phyloP scores from a whole-genome alignment of 2,797 vertebrate species.

The Dermochelys coriacea region DNA sequence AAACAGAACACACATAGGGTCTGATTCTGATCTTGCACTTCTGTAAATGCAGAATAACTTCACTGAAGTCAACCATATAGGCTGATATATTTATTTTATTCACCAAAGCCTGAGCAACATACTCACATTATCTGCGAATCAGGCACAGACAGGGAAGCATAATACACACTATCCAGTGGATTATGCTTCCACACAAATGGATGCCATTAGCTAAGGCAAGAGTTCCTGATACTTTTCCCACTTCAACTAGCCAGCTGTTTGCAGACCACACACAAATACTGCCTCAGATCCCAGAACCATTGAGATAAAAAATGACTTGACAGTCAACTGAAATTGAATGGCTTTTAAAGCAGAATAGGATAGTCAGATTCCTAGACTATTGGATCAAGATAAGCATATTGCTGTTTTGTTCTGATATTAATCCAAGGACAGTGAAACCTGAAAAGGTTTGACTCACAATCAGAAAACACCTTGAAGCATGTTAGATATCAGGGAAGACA shows the following conservation, averaged over 20 bases:
- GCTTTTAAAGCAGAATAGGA: constrained; percentile 9
- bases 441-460: neutral
- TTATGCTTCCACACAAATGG: neutral
- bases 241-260: neutral
- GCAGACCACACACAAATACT: neutral
- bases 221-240: neutral
- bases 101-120: neutral
- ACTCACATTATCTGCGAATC: neutral
- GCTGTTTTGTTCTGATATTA: neutral
- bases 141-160: neutral
- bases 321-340: neutral
- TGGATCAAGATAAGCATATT: neutral
- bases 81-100: neutral
- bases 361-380: neutral
- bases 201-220: neutral
- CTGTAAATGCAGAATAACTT: neutral
- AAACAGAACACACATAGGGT: neutral
- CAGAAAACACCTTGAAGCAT: neutral
- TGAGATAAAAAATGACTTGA: neutral
- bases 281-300: neutral
- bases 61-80: neutral
- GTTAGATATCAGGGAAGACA: neutral
- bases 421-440: neutral
- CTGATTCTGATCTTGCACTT: neutral
- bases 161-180: neutral